Percentiles rank a stretch among this genome's conserved stretches.
These are phyloP conservation scores for Cisticola juncidis DNA, from an alignment of 2,113 vertebrate species.

Conservation along the genomic window DNA sequence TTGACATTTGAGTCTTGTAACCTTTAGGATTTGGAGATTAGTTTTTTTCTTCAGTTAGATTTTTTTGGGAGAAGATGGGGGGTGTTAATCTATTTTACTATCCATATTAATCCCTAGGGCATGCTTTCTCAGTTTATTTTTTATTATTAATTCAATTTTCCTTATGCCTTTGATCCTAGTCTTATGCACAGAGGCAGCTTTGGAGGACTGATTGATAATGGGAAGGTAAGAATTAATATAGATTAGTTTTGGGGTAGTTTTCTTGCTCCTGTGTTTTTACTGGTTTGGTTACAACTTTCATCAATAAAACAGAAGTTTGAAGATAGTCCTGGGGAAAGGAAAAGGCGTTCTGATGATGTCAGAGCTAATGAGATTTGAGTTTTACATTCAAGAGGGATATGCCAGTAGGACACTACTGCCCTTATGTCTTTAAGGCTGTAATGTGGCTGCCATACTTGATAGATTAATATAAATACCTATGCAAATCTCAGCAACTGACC, in stretches of 20 bases:
- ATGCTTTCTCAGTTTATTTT: not conserved
- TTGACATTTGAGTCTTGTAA: not conserved
- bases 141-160: not conserved
- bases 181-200: not conserved
- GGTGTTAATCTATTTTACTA: not conserved
- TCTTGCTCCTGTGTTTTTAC: not conserved
- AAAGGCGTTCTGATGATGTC: not conserved
- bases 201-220: not conserved
- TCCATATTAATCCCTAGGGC: not conserved
- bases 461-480: not conserved
- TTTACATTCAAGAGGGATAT: not conserved
- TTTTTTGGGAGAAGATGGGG: not conserved
- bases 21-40: not conserved
- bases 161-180: not conserved
- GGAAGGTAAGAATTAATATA: not conserved
- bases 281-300: not conserved
- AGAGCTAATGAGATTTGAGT: not conserved
- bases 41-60: fast-evolving
- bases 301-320: not conserved
- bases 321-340: not conserved
- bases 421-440: not conserved
- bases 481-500: not conserved
- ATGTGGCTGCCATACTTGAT: not conserved
- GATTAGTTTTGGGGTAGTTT: not conserved
- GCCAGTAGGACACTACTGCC: not conserved